Percentiles rank a stretch among this genome's conserved stretches.
Evolutionary conservation across 1,140 invertebrate genomes (phyloP).

Genomic region (Teleogryllus occipitalis): DNA sequence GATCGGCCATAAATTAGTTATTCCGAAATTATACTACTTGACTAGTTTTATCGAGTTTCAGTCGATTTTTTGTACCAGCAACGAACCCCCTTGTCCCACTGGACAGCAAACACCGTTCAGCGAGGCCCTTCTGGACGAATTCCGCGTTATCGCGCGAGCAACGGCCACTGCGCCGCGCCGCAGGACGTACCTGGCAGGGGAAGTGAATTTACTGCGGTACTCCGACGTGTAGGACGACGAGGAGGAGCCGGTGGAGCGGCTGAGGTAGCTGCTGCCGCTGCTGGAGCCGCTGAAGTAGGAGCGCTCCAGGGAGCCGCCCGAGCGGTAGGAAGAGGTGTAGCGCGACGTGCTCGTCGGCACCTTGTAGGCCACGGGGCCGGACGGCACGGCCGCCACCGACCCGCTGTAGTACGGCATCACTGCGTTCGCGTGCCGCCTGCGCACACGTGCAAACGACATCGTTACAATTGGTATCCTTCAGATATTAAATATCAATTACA

Average conservation of each 20-base stretch:
- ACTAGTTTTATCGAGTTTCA: too few relatives aligned
- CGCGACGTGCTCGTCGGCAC: not conserved
- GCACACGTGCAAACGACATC: not conserved
- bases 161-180: too few relatives aligned
- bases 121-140: too few relatives aligned
- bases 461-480: too few relatives aligned
- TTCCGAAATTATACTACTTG: too few relatives aligned
- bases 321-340: not conserved
- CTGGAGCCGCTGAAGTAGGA: constrained; percentile 10
- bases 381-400: constrained; percentile 9
- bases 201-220: constrained; percentile 6
- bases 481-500: too few relatives aligned
- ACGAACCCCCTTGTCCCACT: too few relatives aligned
- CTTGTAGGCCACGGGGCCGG: constrained; percentile 11
- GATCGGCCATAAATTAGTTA: too few relatives aligned
- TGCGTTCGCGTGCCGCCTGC: not conserved
- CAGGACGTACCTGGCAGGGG: constrained; percentile 9
- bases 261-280: constrained; percentile 4
- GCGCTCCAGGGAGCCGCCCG: constrained; percentile 7
- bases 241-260: not conserved
- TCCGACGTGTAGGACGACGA: constrained; percentile 11
- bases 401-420: constrained; percentile 16
- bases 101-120: too few relatives aligned
- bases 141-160: too few relatives aligned
- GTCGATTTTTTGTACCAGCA: too few relatives aligned